phyloP scores from a whole-genome alignment of 2,797 vertebrate genomes.

The Coilia nasus region DNA sequence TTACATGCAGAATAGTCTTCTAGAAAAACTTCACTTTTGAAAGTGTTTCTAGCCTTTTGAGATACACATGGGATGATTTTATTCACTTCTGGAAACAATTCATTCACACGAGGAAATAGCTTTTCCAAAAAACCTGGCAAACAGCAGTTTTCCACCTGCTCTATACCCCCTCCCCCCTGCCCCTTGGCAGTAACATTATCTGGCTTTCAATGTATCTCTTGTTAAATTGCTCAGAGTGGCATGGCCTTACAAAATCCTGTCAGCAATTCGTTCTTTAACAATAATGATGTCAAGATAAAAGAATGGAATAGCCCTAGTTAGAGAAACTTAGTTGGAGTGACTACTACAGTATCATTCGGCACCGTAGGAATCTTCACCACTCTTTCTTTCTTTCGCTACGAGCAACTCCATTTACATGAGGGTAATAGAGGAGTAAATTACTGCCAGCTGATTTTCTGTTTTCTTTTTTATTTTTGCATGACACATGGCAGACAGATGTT shows the following conservation, averaged over 20 bases:
- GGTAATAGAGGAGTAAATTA: slow-evolving; percentile 1
- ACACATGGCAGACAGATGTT: background rate
- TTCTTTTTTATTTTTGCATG: background rate
- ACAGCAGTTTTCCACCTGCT: slow-evolving; percentile 75
- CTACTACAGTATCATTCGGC: slow-evolving; percentile 63
- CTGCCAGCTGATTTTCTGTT: background rate
- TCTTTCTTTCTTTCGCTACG: slow-evolving; percentile 43
- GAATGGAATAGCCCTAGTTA: slow-evolving; percentile 54
- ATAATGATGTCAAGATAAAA: slow-evolving; percentile 62
- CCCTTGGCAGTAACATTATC: slow-evolving; percentile 23
- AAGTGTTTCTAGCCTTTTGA: slow-evolving; percentile 62
- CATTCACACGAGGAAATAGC: slow-evolving; percentile 70
- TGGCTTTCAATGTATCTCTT: slow-evolving; percentile 16
- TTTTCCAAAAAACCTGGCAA: slow-evolving; percentile 63
- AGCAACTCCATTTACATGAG: slow-evolving; percentile 16
- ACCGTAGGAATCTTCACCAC: slow-evolving; percentile 49
- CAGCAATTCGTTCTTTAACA: slow-evolving; percentile 63
- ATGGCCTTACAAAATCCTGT: slow-evolving; percentile 60
- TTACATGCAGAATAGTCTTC: slow-evolving; percentile 60
- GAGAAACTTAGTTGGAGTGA: slow-evolving; percentile 74
- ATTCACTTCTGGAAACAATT: slow-evolving; percentile 80
- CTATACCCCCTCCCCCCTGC: slow-evolving; percentile 56
- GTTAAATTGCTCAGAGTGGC: slow-evolving; percentile 49
- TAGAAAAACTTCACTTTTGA: slow-evolving; percentile 76
- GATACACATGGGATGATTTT: slow-evolving; percentile 82